These are phyloP conservation scores for Metalampra italica DNA, from an alignment of 2,888 invertebrate genomes.

Conservation along the genomic window DNA sequence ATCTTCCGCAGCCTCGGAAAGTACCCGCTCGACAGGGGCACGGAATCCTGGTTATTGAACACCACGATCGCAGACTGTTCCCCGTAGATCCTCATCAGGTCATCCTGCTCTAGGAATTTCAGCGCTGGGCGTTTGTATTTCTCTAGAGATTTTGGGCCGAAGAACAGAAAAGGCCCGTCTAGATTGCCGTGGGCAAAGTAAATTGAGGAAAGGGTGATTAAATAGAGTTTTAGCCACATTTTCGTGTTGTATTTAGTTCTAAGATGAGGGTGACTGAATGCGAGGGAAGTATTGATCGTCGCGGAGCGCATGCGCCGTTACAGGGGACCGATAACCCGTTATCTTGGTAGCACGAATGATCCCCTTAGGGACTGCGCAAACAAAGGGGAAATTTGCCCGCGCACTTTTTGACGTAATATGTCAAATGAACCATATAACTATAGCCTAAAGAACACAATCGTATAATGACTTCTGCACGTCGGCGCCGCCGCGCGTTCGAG, in stretches of 20 bases:
- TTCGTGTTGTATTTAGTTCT: background rate
- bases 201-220: constrained; percentile 21
- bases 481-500: no score
- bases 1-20: constrained; percentile 78
- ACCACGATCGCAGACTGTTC: constrained; percentile 78
- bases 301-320: background rate
- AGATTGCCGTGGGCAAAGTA: constrained; percentile 52
- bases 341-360: no score
- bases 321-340: background rate
- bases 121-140: constrained; percentile 71
- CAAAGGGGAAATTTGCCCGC: no score
- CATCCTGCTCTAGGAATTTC: constrained; percentile 73
- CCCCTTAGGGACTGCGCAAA: no score
- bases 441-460: no score
- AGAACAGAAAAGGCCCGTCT: constrained; percentile 80
- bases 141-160: constrained; percentile 74
- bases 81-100: constrained; percentile 76
- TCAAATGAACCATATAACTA: no score
- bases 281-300: constrained; percentile 3
- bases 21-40: constrained; percentile 71
- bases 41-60: constrained; percentile 78
- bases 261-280: background rate
- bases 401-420: no score
- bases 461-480: no score
- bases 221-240: constrained; percentile 15